Percentiles rank a stretch among this genome's conserved stretches.
Evolutionary conservation across 37 sponge, comb jelly and placozoan genomes (phyloP).

Genomic region (Aphrocallistes beatrix): DNA sequence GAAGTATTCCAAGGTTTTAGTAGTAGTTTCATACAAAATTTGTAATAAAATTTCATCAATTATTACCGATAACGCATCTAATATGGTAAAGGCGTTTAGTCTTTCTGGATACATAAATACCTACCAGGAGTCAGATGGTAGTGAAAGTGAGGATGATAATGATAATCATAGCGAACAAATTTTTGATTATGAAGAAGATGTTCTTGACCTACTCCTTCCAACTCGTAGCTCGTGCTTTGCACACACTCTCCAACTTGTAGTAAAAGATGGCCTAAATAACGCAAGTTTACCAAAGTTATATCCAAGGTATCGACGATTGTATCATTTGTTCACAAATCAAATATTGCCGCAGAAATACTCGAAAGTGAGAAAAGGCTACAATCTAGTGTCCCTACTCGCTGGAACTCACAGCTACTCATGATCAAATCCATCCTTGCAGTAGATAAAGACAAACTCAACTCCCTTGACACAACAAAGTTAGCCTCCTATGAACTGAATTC

Average conservation of each 20-base stretch:
- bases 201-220: not conserved
- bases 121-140: conserved; percentile 6
- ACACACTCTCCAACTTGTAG: not conserved
- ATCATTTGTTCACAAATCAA: too few relatives aligned
- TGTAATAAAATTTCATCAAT: conserved; percentile 15
- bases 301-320: too few relatives aligned
- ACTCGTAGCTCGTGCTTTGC: not conserved
- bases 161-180: not conserved
- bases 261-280: not conserved
- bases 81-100: conserved; percentile 12
- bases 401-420: not conserved
- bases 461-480: not conserved
- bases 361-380: too few relatives aligned
- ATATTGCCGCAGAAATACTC: too few relatives aligned
- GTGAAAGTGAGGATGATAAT: conserved; percentile 1
- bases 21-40: too few relatives aligned
- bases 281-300: not conserved
- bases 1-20: conserved; percentile 3
- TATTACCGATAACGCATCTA: not conserved
- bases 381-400: too few relatives aligned
- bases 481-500: not conserved
- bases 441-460: not conserved
- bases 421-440: not conserved
- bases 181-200: not conserved
- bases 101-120: conserved; percentile 15